Percentiles rank a stretch among this genome's conserved stretches.
Conservation (phyloP, 2,113 vertebrate genomes). For the Labeo rohita region DNA sequence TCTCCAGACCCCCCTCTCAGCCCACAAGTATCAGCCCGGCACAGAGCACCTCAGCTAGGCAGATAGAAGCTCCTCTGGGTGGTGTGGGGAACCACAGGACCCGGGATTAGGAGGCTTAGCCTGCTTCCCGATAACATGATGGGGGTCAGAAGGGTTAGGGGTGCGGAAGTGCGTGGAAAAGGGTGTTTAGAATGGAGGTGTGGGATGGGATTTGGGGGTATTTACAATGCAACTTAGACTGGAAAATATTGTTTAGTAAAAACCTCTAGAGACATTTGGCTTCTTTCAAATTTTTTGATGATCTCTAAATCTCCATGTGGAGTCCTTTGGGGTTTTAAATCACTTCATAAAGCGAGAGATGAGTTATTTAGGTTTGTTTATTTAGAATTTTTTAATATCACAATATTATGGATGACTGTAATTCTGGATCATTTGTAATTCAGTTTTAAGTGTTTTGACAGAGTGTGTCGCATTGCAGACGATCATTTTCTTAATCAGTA, state of each 20-base stretch:
- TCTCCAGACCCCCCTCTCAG: constrained; percentile 67
- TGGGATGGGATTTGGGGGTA: constrained; percentile 24
- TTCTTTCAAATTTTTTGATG: background rate
- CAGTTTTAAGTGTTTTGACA: background rate
- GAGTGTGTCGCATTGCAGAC: background rate
- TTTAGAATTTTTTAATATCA: background rate
- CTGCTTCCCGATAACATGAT: constrained; percentile 66
- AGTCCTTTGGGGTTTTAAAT: constrained; percentile 5
- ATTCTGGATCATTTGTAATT: background rate
- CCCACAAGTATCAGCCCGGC: constrained; percentile 72
- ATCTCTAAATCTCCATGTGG: background rate
- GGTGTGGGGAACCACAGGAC: constrained; percentile 58
- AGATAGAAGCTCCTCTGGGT: constrained; percentile 75
- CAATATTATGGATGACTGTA: background rate
- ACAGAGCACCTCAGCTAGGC: constrained; percentile 74
- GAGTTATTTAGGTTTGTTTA: constrained; percentile 9
- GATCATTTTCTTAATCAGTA: background rate
- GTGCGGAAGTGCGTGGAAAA: constrained; percentile 59
- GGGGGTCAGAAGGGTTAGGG: constrained; percentile 63
- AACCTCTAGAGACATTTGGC: background rate
- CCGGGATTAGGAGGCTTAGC: constrained; percentile 68
- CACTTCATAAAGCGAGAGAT: constrained; percentile 5
- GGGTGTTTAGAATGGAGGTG: background rate
- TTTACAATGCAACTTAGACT: constrained; percentile 1
- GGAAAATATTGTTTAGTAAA: background rate